Evolutionary conservation across 2,797 vertebrate species (phyloP), one percentile per base, ranked within the genome.

Genomic region (Sebastes goodei): DNA sequence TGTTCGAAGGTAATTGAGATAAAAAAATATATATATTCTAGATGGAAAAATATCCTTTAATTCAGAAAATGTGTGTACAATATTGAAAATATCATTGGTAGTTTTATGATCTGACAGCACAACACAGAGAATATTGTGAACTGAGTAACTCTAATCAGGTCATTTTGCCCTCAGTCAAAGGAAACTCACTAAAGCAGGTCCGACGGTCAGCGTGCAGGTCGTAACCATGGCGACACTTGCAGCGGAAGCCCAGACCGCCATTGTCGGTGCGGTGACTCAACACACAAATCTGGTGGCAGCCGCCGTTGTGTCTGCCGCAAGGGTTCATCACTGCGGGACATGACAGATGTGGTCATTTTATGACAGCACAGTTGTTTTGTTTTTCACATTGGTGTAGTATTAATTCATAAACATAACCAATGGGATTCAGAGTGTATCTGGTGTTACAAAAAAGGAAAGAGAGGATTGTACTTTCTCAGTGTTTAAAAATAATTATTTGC

Each of bases 251-350:
- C 72, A 96, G 84, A 7, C 95, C 95, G 1, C 88, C 92, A 1
- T 95, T 96, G 88, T 95, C 94, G 0, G 87, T 73, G 60, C 90
- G 86, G 55, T 96, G 95, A 81, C 94, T 96, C 82, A 96, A 88
- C 12, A 95, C 87, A 70, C 95, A 96, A 59, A 96, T 95, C 7
- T 96, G 95, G 64, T 95, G 91, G 78, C 95, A 96, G 20, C 95
- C 92, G 0, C 95, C 95, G 9, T 95, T 96, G 91, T 96, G 85
- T 82, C 86, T 87, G 55, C 95, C 94, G 12, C 95, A 96, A 10
- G 95, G 95, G 76, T 94, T 96, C 81, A 88, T 91, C 72, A 92
- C 95, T 96, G 83, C 7, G 82, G 49, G 25, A 82, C 29, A 71
- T 10, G 17, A 76, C 2, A 71, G 25, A 65, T 33, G 38, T 10